phyloP scores from a whole-genome alignment of 1,140 invertebrate genomes.

The Ceratosolen solmsi region DNA sequence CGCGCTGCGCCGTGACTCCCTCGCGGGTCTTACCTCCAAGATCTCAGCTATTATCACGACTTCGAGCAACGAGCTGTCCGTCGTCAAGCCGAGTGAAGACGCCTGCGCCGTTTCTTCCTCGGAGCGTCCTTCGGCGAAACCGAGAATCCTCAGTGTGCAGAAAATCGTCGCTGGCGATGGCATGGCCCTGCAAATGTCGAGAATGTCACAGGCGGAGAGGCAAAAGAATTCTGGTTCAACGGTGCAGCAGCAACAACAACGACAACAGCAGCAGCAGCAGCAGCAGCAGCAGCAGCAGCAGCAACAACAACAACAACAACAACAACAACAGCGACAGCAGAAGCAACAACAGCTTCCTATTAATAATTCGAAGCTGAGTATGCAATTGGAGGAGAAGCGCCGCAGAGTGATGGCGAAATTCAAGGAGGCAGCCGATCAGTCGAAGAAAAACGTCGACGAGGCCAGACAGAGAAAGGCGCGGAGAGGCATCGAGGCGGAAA shows the following conservation, averaged over 20 bases:
- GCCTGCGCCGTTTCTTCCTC: background rate
- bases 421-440: conserved; percentile 40
- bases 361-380: conserved; percentile 14
- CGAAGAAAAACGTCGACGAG: conserved; percentile 18
- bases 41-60: conserved; percentile 58
- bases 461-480: conserved; percentile 14
- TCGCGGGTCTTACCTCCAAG: conserved; percentile 65
- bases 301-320: background rate
- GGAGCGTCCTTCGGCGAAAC: conserved; percentile 8
- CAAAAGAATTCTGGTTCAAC: background rate
- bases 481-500: conserved; percentile 29
- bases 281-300: background rate
- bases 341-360: background rate
- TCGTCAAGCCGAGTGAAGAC: background rate
- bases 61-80: conserved; percentile 24
- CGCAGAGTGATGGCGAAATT: conserved; percentile 61
- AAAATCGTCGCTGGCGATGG: background rate
- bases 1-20: conserved; percentile 54
- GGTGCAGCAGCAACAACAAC: background rate
- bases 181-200: conserved; percentile 4
- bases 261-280: background rate
- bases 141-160: conserved; percentile 52
- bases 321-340: background rate
- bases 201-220: conserved; percentile 2
- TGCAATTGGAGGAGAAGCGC: conserved; percentile 60